These are phyloP conservation scores for Calidris pugnax DNA, from an alignment of 2,113 vertebrate species.

Conservation along the genomic window DNA sequence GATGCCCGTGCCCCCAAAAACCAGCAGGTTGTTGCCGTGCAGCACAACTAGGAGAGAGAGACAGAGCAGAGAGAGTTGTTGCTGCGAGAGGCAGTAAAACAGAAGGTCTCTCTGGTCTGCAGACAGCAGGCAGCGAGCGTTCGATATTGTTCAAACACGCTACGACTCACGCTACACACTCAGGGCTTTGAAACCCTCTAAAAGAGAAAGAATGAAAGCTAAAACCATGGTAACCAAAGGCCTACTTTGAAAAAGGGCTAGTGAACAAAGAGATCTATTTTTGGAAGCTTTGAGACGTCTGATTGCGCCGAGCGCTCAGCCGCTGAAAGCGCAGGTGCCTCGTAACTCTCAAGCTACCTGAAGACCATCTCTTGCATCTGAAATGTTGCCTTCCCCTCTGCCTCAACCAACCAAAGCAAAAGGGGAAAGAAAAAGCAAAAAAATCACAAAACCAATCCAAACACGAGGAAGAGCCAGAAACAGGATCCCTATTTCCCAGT, in stretches of 20 bases:
- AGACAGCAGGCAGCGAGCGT: not conserved
- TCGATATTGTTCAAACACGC: not conserved
- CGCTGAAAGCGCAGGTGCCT: not conserved
- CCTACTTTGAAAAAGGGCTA: not conserved
- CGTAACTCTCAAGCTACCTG: not conserved
- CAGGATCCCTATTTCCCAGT: not conserved
- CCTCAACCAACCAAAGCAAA: accelerated
- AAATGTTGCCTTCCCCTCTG: not conserved
- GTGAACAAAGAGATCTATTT: conserved; percentile 19
- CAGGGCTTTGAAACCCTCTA: not conserved
- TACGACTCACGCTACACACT: accelerated
- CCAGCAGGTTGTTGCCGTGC: conserved; percentile 95
- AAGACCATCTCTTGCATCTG: not conserved
- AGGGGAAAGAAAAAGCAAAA: not conserved
- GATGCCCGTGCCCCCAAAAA: conserved; percentile 96
- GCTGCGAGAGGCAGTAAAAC: not conserved
- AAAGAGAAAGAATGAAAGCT: not conserved
- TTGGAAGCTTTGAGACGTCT: not conserved
- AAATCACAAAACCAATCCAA: not conserved
- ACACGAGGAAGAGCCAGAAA: not conserved
- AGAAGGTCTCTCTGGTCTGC: accelerated
- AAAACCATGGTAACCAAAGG: conserved; percentile 44
- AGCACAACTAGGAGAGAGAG: conserved; percentile 82
- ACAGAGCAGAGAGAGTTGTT: not conserved
- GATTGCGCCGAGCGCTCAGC: not conserved